Percentiles rank a stretch among this genome's conserved stretches.
Conservation (phyloP, 2,888 invertebrate genomes). For the Eristalinus aeneus region DNA sequence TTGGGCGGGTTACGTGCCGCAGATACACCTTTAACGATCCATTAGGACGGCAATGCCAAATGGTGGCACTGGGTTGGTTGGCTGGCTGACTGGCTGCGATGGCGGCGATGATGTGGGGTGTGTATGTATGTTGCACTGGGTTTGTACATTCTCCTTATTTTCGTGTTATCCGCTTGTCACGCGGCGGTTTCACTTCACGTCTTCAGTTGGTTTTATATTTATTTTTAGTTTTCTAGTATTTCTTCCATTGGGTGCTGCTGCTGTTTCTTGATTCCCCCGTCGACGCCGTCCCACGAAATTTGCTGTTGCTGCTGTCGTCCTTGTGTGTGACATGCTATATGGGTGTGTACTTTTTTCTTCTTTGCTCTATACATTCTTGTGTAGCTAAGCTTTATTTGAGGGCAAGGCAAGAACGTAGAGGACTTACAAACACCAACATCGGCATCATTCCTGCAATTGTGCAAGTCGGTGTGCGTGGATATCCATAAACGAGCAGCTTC, state of each 20-base stretch:
- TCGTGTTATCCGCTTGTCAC: constrained; percentile 48
- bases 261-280: not conserved
- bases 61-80: not conserved
- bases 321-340: constrained; percentile 43
- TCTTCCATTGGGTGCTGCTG: constrained; percentile 6
- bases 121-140: not conserved
- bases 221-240: constrained; percentile 31
- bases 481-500: not conserved
- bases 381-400: constrained; percentile 41
- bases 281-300: constrained; percentile 37
- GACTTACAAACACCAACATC: not conserved
- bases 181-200: constrained; percentile 44
- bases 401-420: constrained; percentile 15
- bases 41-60: constrained; percentile 1
- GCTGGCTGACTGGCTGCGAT: not conserved
- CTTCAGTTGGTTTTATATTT: constrained; percentile 8
- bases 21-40: constrained; percentile 3
- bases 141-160: constrained; percentile 43
- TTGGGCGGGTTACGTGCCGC: not conserved
- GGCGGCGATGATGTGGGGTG: not conserved
- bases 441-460: not conserved
- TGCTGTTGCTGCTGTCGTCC: constrained; percentile 15
- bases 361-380: constrained; percentile 26
- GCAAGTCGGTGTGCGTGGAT: not conserved
- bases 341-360: constrained; percentile 30